These are phyloP conservation scores for Babylonia areolata DNA, from an alignment of 1,140 invertebrate species.

Conservation along the genomic window DNA sequence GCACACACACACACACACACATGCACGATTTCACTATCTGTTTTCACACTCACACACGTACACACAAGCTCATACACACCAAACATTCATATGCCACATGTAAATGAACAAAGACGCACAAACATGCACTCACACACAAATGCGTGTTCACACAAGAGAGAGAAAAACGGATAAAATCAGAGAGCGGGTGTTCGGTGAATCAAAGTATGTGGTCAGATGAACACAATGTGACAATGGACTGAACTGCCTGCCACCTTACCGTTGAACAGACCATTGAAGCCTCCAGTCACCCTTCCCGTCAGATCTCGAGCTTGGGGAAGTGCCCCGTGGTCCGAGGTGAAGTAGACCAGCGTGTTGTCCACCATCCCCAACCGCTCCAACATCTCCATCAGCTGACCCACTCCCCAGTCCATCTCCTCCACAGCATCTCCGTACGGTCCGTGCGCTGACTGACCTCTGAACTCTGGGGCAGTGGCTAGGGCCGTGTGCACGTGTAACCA, in stretches of 20 bases:
- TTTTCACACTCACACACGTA: background rate
- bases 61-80: slow-evolving; percentile 17
- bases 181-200: too few relatives aligned
- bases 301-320: slow-evolving; percentile 74
- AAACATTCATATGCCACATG: too few relatives aligned
- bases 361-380: slow-evolving; percentile 63
- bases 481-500: slow-evolving; percentile 67
- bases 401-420: slow-evolving; percentile 75
- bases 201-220: too few relatives aligned
- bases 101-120: too few relatives aligned
- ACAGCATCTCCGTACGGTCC: slow-evolving; percentile 77
- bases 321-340: slow-evolving; percentile 78
- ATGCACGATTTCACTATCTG: background rate
- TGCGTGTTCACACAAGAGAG: too few relatives aligned
- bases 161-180: too few relatives aligned
- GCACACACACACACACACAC: background rate
- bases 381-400: slow-evolving; percentile 73
- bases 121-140: too few relatives aligned
- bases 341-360: slow-evolving; percentile 77
- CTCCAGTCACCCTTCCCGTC: slow-evolving; percentile 71
- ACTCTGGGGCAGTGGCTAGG: slow-evolving; percentile 51
- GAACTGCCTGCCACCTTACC: slow-evolving; percentile 46
- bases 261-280: slow-evolving; percentile 74
- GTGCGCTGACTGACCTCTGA: slow-evolving; percentile 56
- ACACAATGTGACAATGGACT: background rate